phyloP scores from a whole-genome alignment of 2,797 vertebrate species.

The Chaetophractus vellerosus region DNA sequence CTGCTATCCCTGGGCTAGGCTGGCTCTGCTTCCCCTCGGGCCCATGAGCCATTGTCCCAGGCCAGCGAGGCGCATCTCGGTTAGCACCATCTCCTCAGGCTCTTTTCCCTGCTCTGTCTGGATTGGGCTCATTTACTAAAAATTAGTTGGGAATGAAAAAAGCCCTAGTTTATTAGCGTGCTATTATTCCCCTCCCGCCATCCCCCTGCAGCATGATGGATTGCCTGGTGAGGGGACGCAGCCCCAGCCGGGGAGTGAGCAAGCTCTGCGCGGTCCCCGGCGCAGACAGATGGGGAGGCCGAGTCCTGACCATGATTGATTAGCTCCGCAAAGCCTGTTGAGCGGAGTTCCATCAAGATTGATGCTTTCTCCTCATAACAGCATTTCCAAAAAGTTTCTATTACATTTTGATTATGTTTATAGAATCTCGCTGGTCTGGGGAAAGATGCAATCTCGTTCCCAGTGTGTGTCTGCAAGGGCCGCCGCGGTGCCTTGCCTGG shows the following conservation, averaged over 20 bases:
- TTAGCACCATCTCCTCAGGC: constrained; percentile 83
- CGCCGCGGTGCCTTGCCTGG: constrained; percentile 35
- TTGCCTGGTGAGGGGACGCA: constrained; percentile 91
- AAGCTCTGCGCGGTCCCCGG: constrained; percentile 90
- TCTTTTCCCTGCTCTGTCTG: constrained; percentile 74
- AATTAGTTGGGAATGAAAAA: constrained; percentile 90
- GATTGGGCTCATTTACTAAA: constrained; percentile 90
- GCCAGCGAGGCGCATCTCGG: constrained; percentile 85
- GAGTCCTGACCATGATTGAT: constrained; percentile 93
- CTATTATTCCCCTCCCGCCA: constrained; percentile 90
- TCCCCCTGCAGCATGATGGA: constrained; percentile 90
- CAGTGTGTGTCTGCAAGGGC: constrained; percentile 83
- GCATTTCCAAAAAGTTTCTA: constrained; percentile 95
- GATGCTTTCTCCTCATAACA: constrained; percentile 94
- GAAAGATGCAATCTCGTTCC: constrained; percentile 91
- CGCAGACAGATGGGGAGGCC: constrained; percentile 93
- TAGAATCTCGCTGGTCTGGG: constrained; percentile 92
- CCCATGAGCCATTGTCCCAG: constrained; percentile 86
- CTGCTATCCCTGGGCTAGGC: not conserved
- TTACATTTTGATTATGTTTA: constrained; percentile 94
- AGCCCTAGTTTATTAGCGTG: constrained; percentile 91
- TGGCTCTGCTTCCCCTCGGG: constrained; percentile 63
- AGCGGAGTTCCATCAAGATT: constrained; percentile 94
- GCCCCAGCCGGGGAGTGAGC: constrained; percentile 91
- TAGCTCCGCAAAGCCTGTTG: constrained; percentile 94